Base-by-base conservation (phyloP, 37 sponge, comb jelly and placozoan species). In the Eunapius fragilis region DNA sequence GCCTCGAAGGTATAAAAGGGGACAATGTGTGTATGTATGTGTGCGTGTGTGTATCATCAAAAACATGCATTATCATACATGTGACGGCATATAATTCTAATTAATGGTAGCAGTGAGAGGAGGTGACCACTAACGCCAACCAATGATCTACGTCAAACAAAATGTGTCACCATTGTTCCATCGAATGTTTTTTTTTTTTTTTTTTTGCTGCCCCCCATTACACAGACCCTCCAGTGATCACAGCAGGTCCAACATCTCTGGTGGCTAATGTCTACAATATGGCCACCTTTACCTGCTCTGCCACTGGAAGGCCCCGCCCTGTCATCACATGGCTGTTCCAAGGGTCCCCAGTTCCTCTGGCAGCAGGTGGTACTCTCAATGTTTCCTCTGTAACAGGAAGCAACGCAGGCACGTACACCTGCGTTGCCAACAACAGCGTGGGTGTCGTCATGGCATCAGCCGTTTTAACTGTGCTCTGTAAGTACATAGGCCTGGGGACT, bases 231-330 rank as follows among this genome's bases (percentile, higher is more conserved):
- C 91, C 91, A 19, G 25, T 80, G 49, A 87, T 91, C 70, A 71
- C 77, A 28, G 45, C 45, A 26, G 31, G 68, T 0, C 87, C 91
- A 2, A 26, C 34, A 2, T 68, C 31, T n/a, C 23, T 73, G 22
- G 75, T 79, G 71, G 87, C 70, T 17, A 69, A 79, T 24, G 68
- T 87, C 31, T 41, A 30, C 49, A 24, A 69, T 7, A 30, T 67
- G 17, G 80, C 74, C 13, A 17, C 28, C 28, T 83, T 91, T 45
- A 22, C 47, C 10, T 91, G 91, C 75, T 36, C 73, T 49, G 75
- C 91, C 37, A 34, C 37, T 78, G 91, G 91, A 30, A 87, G 87
- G 72, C 91, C 91, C 30, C 12, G 72, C 26, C 91, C 91, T n/a
- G 27, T 13, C n/a, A 74, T 83, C 30, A 30, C 41, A 0, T 91